phyloP scores from a whole-genome alignment of 2,888 invertebrate genomes.

The Drosophila kuntzei region DNA sequence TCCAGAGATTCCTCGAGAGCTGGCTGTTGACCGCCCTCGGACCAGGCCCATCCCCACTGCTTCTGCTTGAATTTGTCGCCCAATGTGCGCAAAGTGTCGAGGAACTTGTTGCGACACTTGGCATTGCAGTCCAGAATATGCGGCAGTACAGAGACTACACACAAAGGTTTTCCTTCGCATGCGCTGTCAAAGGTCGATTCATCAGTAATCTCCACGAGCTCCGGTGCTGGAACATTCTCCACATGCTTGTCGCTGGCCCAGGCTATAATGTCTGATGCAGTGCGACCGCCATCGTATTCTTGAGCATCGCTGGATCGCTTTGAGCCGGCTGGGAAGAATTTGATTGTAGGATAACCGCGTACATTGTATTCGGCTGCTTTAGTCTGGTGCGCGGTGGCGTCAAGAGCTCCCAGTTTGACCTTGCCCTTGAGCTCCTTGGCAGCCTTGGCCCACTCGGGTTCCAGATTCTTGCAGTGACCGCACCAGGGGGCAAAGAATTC shows the following conservation, averaged over 20 bases:
- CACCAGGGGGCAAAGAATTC: constrained; percentile 99
- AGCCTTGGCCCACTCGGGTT: constrained; percentile 98
- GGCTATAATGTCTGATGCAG: constrained; percentile 93
- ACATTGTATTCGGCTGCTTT: constrained; percentile 94
- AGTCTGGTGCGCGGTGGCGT: constrained; percentile 95
- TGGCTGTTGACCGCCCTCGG: constrained; percentile 94
- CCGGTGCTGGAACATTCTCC: constrained; percentile 96
- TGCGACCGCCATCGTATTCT: constrained; percentile 97
- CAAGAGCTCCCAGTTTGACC: constrained; percentile 97
- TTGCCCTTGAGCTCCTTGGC: constrained; percentile 98
- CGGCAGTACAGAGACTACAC: constrained; percentile 96
- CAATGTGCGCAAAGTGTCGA: constrained; percentile 90
- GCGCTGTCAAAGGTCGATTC: constrained; percentile 89
- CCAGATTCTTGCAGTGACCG: constrained; percentile 98
- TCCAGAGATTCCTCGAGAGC: constrained; percentile 95
- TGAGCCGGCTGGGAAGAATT: constrained; percentile 93
- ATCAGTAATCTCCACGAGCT: constrained; percentile 90
- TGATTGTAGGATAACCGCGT: constrained; percentile 98
- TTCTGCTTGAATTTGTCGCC: constrained; percentile 97
- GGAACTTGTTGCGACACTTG: constrained; percentile 94
- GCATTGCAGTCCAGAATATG: constrained; percentile 98
- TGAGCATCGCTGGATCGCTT: constrained; percentile 90
- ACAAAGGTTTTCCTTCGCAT: constrained; percentile 95
- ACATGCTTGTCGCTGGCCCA: constrained; percentile 95
- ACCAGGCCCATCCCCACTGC: constrained; percentile 99